Evolutionary conservation across 2,888 invertebrate genomes (phyloP).

Genomic region (Agrotis exclamationis): DNA sequence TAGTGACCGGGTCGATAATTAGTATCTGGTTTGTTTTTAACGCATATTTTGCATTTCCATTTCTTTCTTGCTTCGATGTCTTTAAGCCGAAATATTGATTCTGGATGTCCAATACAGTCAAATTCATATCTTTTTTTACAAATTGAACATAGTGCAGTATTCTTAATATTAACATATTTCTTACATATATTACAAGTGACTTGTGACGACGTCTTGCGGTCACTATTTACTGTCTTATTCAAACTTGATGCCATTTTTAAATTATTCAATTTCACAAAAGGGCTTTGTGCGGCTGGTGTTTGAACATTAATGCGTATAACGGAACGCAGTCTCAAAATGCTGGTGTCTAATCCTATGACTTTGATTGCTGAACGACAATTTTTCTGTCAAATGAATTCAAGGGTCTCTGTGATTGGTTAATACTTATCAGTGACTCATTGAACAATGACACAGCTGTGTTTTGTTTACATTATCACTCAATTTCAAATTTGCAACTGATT

Average conservation of each 20-base stretch:
- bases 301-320: not conserved
- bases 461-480: too few species aligned
- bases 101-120: not conserved
- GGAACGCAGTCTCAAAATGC: too few species aligned
- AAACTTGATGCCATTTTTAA: not conserved
- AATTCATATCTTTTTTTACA: not conserved
- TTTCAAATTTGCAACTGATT: too few species aligned
- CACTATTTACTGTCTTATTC: not conserved
- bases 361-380: too few species aligned
- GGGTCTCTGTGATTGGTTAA: too few species aligned
- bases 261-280: not conserved
- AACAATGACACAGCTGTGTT: too few species aligned
- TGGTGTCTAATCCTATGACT: too few species aligned
- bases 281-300: not conserved
- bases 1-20: not conserved
- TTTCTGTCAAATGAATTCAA: too few species aligned
- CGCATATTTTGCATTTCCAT: not conserved
- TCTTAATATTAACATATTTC: not conserved
- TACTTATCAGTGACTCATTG: too few species aligned
- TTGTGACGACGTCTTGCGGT: not conserved
- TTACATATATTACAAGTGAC: not conserved
- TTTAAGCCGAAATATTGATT: not conserved
- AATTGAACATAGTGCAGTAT: not conserved
- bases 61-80: not conserved
- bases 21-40: too few species aligned